Base-by-base conservation (phyloP, 1,140 invertebrate genomes). In the Pogonomyrmex californicus region DNA sequence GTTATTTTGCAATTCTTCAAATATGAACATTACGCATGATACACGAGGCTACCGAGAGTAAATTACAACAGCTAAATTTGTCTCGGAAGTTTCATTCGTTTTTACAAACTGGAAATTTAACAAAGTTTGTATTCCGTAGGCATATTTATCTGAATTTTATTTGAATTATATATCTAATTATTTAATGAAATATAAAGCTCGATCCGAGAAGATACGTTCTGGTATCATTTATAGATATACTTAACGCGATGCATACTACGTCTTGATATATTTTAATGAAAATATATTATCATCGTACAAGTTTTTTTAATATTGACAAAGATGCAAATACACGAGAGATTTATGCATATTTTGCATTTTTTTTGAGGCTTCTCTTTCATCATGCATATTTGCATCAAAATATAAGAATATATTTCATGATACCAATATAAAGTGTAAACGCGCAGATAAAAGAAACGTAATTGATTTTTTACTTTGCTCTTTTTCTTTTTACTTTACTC, bases 1-100 rank as follows among this genome's bases (percentile, higher is more conserved):
- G 33, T 82, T 89, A 38, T 36, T 9, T 87, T 73, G 78, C 65
- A 60, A 54, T 23, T 75, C 68, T 33, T 83, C 66, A 90, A 83
- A 86, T 62, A 58, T 73, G 41, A 33, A 83, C 51, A 47, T 70
- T 49, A 38, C 30, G 47, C 36, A 82, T 68, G 68, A 89, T 85
- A 89, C 68, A 79, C 17, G 68, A 86, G 60, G 33, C 75, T 76
- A 66, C 12, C 7, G 17, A 75, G 36, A 82, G 73, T n/a, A 87
- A 66, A 77, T 56, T 36, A 49, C n/a, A 30, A 49, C 47, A 10
- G 30, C 30, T 62, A 30, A 44, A 38, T 68, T 58, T n/a, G 4
- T 70, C 56, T 66, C 12, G 38, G 9, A 56, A 56, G 5, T 58
- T 30, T n/a, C 14, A 30, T 12, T 68, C 44, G 47, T 68, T 14